Conservation (phyloP, 1,140 invertebrate genomes). For the Camponotus pennsylvanicus region DNA sequence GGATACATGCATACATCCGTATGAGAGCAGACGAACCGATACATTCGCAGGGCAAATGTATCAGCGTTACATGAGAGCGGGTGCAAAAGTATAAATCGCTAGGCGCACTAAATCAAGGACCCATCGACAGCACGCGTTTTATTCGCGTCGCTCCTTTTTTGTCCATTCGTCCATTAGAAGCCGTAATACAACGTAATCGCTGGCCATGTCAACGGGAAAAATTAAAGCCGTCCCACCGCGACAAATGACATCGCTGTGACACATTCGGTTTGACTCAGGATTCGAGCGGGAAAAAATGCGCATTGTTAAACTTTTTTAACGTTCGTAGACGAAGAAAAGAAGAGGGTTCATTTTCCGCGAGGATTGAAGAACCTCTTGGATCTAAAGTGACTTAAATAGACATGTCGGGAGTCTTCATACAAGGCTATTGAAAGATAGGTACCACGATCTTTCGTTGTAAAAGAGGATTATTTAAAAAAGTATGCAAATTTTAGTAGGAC, state of each 20-base stretch:
- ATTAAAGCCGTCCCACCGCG: slow-evolving; percentile 57
- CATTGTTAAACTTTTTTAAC: not conserved
- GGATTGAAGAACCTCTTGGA: not conserved
- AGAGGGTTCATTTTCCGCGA: not conserved
- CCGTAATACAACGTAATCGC: slow-evolving; percentile 62
- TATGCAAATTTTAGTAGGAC: slow-evolving; percentile 25
- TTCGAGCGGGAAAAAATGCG: not conserved
- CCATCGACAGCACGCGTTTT: slow-evolving; percentile 61
- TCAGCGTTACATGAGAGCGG: slow-evolving; percentile 20
- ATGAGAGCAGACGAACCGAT: slow-evolving; percentile 6
- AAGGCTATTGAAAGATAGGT: slow-evolving; percentile 13
- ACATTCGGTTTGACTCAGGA: slow-evolving; percentile 18
- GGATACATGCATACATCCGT: not conserved
- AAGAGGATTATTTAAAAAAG: slow-evolving; percentile 51
- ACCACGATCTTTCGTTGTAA: slow-evolving; percentile 19
- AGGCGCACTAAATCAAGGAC: slow-evolving; percentile 60
- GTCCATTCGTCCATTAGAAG: slow-evolving; percentile 46
- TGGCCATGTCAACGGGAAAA: slow-evolving; percentile 21
- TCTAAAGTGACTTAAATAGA: slow-evolving; percentile 20
- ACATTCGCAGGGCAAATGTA: slow-evolving; percentile 42
- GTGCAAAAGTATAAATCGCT: slow-evolving; percentile 64
- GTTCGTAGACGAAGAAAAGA: not conserved
- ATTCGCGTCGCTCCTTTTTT: slow-evolving; percentile 50
- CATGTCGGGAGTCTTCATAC: slow-evolving; percentile 22
- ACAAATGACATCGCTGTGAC: slow-evolving; percentile 41